Base-by-base conservation (phyloP, 2,888 invertebrate genomes). In the Scaptomyza polygonia region DNA sequence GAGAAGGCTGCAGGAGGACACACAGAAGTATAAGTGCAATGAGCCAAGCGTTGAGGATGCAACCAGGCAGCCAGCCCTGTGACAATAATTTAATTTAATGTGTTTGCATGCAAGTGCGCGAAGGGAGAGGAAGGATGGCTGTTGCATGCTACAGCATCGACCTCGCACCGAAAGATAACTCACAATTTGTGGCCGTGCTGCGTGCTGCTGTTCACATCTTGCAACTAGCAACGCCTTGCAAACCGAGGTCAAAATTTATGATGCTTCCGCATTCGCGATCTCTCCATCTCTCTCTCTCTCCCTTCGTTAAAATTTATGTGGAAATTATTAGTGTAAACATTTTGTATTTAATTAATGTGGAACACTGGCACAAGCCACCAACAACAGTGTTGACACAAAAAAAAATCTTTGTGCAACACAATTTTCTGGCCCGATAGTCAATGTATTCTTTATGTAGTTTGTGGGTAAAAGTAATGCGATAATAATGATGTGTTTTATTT, bases 311-410 rank as follows among this genome's bases (percentile, higher is more conserved):
- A 72, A 80, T 86, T 89, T 76, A 82, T 88, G 89, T 68, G 75
- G 71, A 85, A 85, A 87, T 82, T 87, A 89, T 88, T 88, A 85
- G 87, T 80, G 87, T 80, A 87, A 89, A 87, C 87, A 87, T 87
- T 89, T 87, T 85, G 82, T 88, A 88, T 87, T 87, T 87, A 88
- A 89, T 88, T 89, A 88, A 88, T 88, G 82, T 79, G 70, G 72
- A 66, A 62, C 65, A 62, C 55, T 56, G 34, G 39, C 51, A 49
- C 16, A 21, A 32, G 39, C 32, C 62, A 73, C 29, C 67, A 67
- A 68, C 74, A 68, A 65, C 40, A 48, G 18, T 49, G 67, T 59
- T 36, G 40, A 57, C 67, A 61, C 58, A 39, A 9, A 55, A 59
- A 72, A 72, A 72, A 51, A 29, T 7, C n/a, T n/a, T 18, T 61